Percentiles rank a stretch among this genome's conserved stretches.
Evolutionary conservation across 2,888 invertebrate genomes (phyloP).

Genomic region (Temnothorax unifasciatus): DNA sequence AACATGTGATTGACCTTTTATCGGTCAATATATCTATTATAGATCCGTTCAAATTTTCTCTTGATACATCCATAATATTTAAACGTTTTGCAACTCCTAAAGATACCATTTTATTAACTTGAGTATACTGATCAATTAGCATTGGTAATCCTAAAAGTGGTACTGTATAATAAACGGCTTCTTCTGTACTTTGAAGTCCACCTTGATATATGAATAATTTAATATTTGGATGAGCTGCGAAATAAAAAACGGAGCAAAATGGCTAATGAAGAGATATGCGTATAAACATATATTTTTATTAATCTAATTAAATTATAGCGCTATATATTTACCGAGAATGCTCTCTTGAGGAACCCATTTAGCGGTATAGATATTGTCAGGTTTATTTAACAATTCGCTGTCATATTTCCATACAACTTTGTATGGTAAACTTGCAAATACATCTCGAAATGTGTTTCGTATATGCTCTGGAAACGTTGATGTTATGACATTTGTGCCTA

Average conservation of each 20-base stretch:
- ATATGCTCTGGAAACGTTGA: conserved; percentile 27
- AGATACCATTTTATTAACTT: conserved; percentile 63
- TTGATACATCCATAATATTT: conserved; percentile 57
- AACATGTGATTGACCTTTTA: conserved; percentile 61
- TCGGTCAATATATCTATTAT: conserved; percentile 66
- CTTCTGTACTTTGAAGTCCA: conserved; percentile 77
- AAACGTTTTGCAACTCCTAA: conserved; percentile 67
- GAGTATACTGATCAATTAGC: conserved; percentile 70
- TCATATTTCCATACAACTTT: conserved; percentile 76
- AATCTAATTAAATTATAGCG: background rate
- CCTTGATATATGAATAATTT: conserved; percentile 77
- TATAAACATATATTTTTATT: background rate
- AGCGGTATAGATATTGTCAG: conserved; percentile 65
- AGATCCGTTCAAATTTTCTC: conserved; percentile 55
- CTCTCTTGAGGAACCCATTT: conserved; percentile 75
- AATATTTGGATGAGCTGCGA: conserved; percentile 77
- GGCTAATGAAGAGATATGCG: background rate
- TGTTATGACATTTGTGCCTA: conserved; percentile 68
- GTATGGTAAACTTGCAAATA: conserved; percentile 68
- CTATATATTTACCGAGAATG: conserved; percentile 67
- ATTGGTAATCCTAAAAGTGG: conserved; percentile 76
- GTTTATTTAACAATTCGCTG: conserved; percentile 50
- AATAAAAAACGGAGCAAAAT: background rate
- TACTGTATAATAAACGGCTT: conserved; percentile 72
- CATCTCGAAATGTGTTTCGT: conserved; percentile 58